A percentile compares a stretch with the other conserved stretches of the same genome.
Conservation (phyloP, 1,140 invertebrate genomes). For the Samia ricini region DNA sequence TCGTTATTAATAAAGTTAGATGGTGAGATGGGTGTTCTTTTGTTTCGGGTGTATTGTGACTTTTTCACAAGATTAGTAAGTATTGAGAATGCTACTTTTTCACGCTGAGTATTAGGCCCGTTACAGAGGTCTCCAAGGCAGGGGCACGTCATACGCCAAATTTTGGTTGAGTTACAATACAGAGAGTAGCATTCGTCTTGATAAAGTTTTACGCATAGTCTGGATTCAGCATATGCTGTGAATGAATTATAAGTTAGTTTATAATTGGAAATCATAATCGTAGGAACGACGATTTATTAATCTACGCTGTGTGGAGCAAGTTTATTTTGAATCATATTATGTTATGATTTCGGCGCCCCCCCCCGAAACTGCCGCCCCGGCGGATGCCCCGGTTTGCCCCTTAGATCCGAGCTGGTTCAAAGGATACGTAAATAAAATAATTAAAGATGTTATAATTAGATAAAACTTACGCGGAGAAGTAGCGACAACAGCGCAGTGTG, state of each 20-base stretch:
- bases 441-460: no score
- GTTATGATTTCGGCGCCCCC: no score
- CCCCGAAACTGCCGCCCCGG: no score
- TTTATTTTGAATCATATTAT: no score
- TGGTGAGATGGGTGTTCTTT: background rate
- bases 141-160: slow-evolving; percentile 74
- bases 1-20: background rate
- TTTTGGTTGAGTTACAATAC: slow-evolving; percentile 73
- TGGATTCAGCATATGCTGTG: slow-evolving; percentile 65
- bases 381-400: no score
- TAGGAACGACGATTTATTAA: no score
- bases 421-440: no score
- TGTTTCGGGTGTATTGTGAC: background rate
- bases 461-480: slow-evolving; percentile 53
- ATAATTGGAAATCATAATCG: background rate
- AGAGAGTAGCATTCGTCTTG: slow-evolving; percentile 70
- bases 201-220: slow-evolving; percentile 67
- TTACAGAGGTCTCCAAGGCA: slow-evolving; percentile 78
- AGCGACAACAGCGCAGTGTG: slow-evolving; percentile 60
- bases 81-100: slow-evolving; percentile 47
- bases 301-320: no score
- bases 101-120: slow-evolving; percentile 54
- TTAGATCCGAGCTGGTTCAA: no score
- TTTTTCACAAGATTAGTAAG: background rate
- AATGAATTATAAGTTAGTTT: slow-evolving; percentile 8